phyloP scores from a whole-genome alignment of 2,113 vertebrate genomes.

The Mobula birostris region DNA sequence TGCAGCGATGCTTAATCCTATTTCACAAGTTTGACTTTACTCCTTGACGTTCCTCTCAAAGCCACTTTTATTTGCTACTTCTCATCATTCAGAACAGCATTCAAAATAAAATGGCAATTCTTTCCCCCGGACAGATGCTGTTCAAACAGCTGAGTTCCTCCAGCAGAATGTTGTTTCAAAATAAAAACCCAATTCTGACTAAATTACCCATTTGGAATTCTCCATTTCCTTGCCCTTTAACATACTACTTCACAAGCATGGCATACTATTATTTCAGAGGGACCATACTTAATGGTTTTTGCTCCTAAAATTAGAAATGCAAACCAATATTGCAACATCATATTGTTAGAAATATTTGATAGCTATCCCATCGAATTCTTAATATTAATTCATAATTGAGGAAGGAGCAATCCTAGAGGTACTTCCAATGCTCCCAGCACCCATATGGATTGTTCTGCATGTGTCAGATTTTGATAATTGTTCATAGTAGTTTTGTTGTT shows the following conservation, averaged over 20 bases:
- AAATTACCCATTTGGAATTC: neutral
- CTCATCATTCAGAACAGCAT: neutral
- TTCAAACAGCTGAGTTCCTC: too few relatives aligned
- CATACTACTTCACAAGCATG: too few relatives aligned
- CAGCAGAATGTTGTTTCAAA: too few relatives aligned
- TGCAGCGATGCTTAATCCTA: neutral
- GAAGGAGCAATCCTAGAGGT: neutral
- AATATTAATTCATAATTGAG: neutral
- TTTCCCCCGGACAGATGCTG: too few relatives aligned
- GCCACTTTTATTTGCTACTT: neutral
- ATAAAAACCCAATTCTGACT: too few relatives aligned
- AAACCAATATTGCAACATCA: neutral
- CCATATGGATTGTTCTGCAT: neutral
- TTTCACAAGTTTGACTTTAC: neutral
- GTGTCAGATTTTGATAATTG: neutral
- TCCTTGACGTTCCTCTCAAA: neutral
- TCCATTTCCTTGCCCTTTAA: neutral
- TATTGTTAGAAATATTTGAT: neutral
- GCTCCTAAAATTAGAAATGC: neutral
- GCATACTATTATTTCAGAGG: neutral
- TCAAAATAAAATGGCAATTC: neutral
- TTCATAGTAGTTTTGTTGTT: neutral
- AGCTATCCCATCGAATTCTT: neutral
- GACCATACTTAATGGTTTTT: neutral
- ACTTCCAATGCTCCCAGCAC: neutral